Evolutionary conservation across 2,888 invertebrate genomes (phyloP).

Genomic region (Limnephilus marmoratus): DNA sequence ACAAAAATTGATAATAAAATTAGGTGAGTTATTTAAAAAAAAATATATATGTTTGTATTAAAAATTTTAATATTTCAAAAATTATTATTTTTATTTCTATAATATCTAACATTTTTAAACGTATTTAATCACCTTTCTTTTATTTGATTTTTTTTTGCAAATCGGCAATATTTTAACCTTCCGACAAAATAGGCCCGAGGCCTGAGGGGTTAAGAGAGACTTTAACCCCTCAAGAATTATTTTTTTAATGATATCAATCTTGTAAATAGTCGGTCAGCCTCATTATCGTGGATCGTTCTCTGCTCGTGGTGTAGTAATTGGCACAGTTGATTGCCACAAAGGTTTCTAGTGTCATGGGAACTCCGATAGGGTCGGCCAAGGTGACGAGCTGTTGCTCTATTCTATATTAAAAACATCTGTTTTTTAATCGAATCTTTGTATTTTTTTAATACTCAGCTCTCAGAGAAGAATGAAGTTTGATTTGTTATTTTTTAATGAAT

Average conservation of each 20-base stretch:
- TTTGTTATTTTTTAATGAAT: background rate
- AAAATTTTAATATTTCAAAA: too few relatives aligned
- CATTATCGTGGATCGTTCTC: background rate
- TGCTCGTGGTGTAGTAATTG: background rate
- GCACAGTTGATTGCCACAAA: background rate
- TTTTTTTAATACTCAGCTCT: background rate
- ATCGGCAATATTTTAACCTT: too few relatives aligned
- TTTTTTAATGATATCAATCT: background rate
- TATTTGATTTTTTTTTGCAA: too few relatives aligned
- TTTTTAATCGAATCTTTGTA: background rate
- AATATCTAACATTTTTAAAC: too few relatives aligned
- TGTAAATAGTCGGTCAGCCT: background rate
- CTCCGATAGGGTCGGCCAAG: background rate
- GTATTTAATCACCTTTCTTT: too few relatives aligned
- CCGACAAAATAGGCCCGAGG: too few relatives aligned
- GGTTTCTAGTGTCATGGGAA: conserved; percentile 4
- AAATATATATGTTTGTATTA: too few relatives aligned
- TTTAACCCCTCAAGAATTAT: background rate
- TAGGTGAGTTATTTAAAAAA: too few relatives aligned
- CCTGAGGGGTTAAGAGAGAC: background rate
- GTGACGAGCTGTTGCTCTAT: conserved; percentile 14
- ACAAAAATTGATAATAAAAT: too few relatives aligned
- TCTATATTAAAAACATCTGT: background rate
- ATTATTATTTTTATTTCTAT: too few relatives aligned
- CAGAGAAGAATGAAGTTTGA: background rate